These are phyloP conservation scores for Rhabdomys pumilio DNA, from an alignment of 2,797 vertebrate species.

Conservation along the genomic window DNA sequence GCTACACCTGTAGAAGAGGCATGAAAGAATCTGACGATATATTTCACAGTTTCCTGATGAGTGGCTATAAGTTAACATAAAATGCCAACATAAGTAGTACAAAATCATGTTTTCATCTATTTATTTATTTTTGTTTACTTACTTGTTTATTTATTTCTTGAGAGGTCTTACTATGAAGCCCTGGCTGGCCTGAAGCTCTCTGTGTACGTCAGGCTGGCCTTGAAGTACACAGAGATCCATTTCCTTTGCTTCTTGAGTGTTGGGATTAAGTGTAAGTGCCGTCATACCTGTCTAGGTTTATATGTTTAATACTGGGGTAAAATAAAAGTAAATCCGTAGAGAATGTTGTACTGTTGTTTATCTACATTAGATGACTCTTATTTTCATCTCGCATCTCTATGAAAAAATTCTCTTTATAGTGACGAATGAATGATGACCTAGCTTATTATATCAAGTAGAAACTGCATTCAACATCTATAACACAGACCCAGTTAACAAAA, in stretches of 20 bases:
- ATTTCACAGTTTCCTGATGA: background rate
- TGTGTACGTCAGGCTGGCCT: background rate
- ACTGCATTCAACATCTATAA: constrained; percentile 15
- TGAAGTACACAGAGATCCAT: background rate
- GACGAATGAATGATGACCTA: constrained; percentile 41
- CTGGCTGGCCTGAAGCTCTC: background rate
- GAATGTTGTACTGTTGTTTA: background rate
- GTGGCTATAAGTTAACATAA: constrained; percentile 28
- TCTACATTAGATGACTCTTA: constrained; percentile 2
- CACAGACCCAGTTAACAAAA: constrained; percentile 41
- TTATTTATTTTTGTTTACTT: background rate
- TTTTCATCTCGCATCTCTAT: background rate
- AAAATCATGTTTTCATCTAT: constrained; percentile 52
- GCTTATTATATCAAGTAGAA: background rate
- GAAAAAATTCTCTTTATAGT: constrained; percentile 15
- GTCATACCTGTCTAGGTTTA: too few species aligned
- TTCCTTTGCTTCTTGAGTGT: background rate
- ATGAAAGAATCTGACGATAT: constrained; percentile 26
- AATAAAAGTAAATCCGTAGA: background rate
- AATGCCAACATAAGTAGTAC: constrained; percentile 35
- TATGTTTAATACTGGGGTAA: constrained; percentile 34
- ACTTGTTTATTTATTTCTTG: background rate
- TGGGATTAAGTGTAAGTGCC: background rate
- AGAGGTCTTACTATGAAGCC: background rate
- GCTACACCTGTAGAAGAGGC: background rate